Conservation (phyloP, 2,888 invertebrate genomes). For the Lycia hirtaria region DNA sequence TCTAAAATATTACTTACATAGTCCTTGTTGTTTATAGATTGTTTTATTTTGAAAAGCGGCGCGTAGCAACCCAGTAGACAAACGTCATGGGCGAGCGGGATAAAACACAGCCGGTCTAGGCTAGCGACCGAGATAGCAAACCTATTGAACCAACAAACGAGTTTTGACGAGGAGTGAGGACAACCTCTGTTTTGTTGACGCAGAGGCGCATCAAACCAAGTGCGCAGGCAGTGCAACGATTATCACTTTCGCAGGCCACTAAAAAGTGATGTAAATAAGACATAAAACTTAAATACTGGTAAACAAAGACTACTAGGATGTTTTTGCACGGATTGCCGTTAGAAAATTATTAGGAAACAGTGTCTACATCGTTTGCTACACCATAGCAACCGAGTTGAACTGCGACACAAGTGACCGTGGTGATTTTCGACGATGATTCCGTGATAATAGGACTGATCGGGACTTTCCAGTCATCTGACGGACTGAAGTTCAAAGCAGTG, state of each 20-base stretch:
- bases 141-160: constrained; percentile 51
- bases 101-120: constrained; percentile 48
- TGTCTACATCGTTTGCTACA: constrained; percentile 63
- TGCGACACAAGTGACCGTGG: constrained; percentile 75
- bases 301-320: constrained; percentile 65
- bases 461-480: constrained; percentile 53
- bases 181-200: constrained; percentile 64
- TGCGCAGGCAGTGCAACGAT: constrained; percentile 84
- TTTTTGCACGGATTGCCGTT: constrained; percentile 49
- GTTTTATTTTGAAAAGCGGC: constrained; percentile 13
- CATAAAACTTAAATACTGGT: constrained; percentile 62
- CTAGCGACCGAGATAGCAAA: constrained; percentile 67
- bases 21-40: neutral
- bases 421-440: constrained; percentile 67
- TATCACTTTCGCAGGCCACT: constrained; percentile 76
- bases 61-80: constrained; percentile 58
- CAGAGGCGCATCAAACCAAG: constrained; percentile 80
- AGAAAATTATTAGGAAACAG: constrained; percentile 41
- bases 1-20: neutral
- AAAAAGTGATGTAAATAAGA: constrained; percentile 80
- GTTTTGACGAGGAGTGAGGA: constrained; percentile 54
- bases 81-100: constrained; percentile 67
- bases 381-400: constrained; percentile 72
- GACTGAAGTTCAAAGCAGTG: constrained; percentile 67
- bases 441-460: constrained; percentile 63